Evolutionary conservation across 2,797 vertebrate genomes (phyloP), one percentile per base, ranked within the genome.

Genomic region (Malurus splendens): DNA sequence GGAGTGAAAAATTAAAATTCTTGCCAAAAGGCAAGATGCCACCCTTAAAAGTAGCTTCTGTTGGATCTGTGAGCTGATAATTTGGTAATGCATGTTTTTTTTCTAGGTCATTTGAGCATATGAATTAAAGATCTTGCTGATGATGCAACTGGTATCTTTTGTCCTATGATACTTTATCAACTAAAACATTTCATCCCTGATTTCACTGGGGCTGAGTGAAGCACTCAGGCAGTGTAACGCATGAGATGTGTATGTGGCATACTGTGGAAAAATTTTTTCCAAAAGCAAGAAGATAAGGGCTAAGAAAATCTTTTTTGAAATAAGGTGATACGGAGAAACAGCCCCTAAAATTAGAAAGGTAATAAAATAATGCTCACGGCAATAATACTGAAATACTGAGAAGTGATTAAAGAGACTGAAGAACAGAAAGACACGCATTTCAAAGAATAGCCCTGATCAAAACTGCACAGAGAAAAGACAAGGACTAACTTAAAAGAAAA

Each of bases 1-100:
- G 36, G 36, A 60, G 20, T 80, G n/a, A 73, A 76, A 94, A 86
- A 84, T 73, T 78, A 48, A 60, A 89, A 71, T 90, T 90, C 56
- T 74, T 90, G 84, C 78, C 75, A 74, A 88, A 89, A 89, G 89
- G 84, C 84, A 86, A 84, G 64, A 56, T 67, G 65, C 57, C 13
- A 51, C 70, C 25, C 79, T 86, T 85, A 82, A 82, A 89, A 89
- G 72, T 51, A 84, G 54, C 23, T 80, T 87, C 70, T 71, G 8
- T 67, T 80, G 68, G 39, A 90, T 87, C 84, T 91, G 65, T 89
- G 65, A 91, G 57, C 85, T 89, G 79, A 65, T 85, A 92, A 87
- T 47, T 54, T 47, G 62, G 64, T 83, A 90, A 42, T 22, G 36
- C 32, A 32, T 36, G n/a, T 32, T 12, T 62, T 91, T 91, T 93